phyloP scores from a whole-genome alignment of 1,140 invertebrate species.

The Diuraphis noxia region DNA sequence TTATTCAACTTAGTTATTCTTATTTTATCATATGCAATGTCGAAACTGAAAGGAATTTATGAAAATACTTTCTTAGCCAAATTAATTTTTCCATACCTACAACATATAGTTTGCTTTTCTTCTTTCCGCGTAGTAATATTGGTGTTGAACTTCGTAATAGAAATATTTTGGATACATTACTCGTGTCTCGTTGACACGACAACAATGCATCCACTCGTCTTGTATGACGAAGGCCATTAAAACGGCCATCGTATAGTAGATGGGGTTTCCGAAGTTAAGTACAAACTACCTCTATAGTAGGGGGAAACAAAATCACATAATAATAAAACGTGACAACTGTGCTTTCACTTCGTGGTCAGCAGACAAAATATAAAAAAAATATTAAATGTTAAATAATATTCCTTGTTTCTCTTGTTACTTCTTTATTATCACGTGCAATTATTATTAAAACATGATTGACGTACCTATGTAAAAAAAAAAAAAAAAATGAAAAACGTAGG shows the following conservation, averaged over 20 bases:
- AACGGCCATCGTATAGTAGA: not conserved
- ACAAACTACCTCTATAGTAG: not conserved
- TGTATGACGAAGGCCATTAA: not conserved
- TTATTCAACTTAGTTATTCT: not conserved
- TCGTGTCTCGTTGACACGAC: not conserved
- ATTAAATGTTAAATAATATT: slow-evolving; percentile 26
- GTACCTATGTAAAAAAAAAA: not conserved
- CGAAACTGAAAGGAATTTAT: not conserved
- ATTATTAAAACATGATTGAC: slow-evolving; percentile 36
- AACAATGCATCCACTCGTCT: slow-evolving; percentile 19
- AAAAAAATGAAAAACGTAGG: not conserved
- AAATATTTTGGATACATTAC: slow-evolving; percentile 17
- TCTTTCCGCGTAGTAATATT: not conserved
- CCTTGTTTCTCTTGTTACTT: slow-evolving; percentile 15
- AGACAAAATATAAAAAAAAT: slow-evolving; percentile 18
- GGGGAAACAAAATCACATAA: slow-evolving; percentile 16
- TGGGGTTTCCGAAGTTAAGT: slow-evolving; percentile 32
- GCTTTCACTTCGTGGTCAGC: slow-evolving; percentile 35
- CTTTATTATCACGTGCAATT: not conserved
- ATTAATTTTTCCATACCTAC: not conserved
- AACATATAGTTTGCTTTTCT: not conserved
- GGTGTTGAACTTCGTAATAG: not conserved
- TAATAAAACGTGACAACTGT: slow-evolving; percentile 37
- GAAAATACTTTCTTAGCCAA: not conserved
- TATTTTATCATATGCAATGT: not conserved